Conservation (phyloP, 1,140 invertebrate genomes). For the Stegodyphus mimosarum region DNA sequence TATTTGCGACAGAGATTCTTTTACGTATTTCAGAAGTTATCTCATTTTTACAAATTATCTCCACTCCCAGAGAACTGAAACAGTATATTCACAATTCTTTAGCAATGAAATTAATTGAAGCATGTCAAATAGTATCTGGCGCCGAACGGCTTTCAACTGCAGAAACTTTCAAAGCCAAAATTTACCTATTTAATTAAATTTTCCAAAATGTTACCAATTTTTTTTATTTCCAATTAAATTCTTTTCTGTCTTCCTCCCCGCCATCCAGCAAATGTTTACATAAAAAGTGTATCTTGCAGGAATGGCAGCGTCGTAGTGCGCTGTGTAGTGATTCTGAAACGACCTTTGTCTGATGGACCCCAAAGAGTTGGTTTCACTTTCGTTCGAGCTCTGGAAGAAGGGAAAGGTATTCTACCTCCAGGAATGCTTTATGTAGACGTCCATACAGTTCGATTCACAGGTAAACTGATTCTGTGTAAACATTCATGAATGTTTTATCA, state of each 20-base stretch:
- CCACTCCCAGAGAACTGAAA: no score
- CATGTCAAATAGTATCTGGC: no score
- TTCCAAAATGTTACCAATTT: not conserved
- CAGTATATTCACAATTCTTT: no score
- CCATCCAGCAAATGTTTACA: no score
- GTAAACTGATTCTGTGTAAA: conserved; percentile 6
- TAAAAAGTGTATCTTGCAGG: not conserved
- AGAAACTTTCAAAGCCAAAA: not conserved
- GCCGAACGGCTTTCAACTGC: no score
- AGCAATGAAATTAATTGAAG: no score
- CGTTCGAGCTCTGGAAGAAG: conserved; percentile 51
- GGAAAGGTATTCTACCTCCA: conserved; percentile 55
- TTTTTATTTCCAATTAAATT: not conserved
- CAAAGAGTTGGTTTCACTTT: conserved; percentile 57
- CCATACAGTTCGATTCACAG: conserved; percentile 58
- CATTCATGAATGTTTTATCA: not conserved
- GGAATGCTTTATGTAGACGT: conserved; percentile 61
- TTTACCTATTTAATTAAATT: not conserved
- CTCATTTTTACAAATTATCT: no score
- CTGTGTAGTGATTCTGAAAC: conserved; percentile 46
- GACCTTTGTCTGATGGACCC: conserved; percentile 26
- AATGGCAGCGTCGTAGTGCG: conserved; percentile 57
- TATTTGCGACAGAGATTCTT: no score
- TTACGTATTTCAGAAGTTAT: no score
- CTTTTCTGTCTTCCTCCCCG: not conserved